A percentile compares a stretch with the other conserved stretches of the same genome.
phyloP scores from a whole-genome alignment of 2,113 vertebrate genomes.

The Lagopus muta region DNA sequence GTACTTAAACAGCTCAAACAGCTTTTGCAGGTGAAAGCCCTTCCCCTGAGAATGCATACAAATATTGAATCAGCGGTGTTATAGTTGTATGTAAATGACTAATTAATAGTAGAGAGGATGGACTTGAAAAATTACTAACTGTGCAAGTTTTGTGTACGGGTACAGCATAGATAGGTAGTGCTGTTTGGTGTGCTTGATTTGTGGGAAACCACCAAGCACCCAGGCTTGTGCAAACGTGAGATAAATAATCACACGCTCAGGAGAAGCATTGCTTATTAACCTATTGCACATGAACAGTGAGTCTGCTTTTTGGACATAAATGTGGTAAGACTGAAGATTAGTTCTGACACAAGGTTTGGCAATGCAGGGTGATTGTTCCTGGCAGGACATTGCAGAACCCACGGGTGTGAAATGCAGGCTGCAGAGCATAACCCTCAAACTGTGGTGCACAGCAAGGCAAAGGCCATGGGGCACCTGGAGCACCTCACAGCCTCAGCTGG shows the following conservation, averaged over 20 bases:
- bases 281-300: neutral
- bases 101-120: neutral
- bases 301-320: neutral
- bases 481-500: neutral
- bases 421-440: neutral
- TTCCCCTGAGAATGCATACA: neutral
- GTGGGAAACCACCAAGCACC: neutral
- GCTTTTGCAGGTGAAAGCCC: neutral
- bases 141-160: neutral
- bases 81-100: neutral
- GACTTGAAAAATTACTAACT: neutral
- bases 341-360: neutral
- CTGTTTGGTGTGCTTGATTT: neutral
- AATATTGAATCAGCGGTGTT: neutral
- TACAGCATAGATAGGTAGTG: neutral
- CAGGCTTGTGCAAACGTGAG: neutral
- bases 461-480: neutral
- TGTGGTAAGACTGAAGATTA: neutral
- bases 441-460: neutral
- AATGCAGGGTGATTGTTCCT: neutral
- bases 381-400: neutral
- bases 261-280: neutral
- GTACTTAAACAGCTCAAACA: neutral
- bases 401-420: rapidly evolving
- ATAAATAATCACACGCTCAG: neutral